These are phyloP conservation scores for Sibirionetta formosa DNA, from an alignment of 2,797 vertebrate species.

Conservation along the genomic window DNA sequence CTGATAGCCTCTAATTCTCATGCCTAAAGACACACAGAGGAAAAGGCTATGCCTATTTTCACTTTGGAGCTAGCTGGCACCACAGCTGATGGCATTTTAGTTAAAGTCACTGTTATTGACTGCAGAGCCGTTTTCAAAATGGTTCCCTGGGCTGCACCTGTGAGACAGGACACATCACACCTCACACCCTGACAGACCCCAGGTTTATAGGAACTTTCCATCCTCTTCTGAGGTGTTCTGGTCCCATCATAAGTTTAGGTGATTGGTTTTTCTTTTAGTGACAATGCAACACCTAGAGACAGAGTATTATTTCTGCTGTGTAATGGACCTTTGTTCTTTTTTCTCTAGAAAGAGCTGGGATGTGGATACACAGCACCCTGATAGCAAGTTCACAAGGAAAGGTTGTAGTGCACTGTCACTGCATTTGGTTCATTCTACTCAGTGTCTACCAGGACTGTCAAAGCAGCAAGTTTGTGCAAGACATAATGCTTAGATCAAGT, in stretches of 20 bases:
- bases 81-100: neutral
- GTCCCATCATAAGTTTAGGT: neutral
- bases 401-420: neutral
- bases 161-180: neutral
- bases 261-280: neutral
- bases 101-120: neutral
- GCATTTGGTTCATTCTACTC: neutral
- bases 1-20: neutral
- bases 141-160: neutral
- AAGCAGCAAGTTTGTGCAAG: neutral
- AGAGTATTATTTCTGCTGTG: neutral
- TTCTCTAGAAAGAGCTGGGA: neutral
- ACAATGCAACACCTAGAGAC: neutral
- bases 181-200: neutral
- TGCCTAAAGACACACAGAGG: neutral
- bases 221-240: neutral
- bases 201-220: neutral
- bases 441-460: neutral
- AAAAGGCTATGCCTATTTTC: neutral
- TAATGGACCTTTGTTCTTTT: neutral
- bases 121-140: neutral
- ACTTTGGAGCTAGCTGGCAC: neutral
- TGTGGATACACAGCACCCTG: neutral
- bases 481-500: neutral
- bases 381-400: neutral